Evolutionary conservation across 2,888 invertebrate species (phyloP).

Genomic region (Lutraria lutraria): DNA sequence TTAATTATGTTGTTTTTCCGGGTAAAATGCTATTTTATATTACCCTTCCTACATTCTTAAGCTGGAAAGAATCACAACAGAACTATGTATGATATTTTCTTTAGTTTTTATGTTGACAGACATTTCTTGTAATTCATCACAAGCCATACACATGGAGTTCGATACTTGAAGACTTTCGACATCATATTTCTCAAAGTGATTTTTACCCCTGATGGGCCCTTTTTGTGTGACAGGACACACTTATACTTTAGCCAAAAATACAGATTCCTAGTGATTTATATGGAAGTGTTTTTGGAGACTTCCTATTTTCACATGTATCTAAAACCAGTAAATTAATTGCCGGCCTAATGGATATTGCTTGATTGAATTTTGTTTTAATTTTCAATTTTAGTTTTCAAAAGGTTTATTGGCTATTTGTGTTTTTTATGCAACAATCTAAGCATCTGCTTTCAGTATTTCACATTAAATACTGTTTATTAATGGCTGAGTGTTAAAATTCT

Average conservation of each 20-base stretch:
- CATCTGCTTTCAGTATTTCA: not conserved
- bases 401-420: not conserved
- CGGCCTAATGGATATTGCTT: not conserved
- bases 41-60: too few species aligned
- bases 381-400: not conserved
- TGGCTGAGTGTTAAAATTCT: not conserved
- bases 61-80: too few species aligned
- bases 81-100: too few species aligned
- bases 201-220: too few species aligned
- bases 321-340: not conserved
- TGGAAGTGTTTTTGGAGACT: not conserved
- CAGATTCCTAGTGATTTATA: not conserved
- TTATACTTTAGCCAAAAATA: conserved; percentile 3
- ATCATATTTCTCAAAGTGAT: too few species aligned
- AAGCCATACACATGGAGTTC: too few species aligned
- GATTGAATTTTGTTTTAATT: not conserved
- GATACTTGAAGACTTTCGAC: too few species aligned
- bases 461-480: not conserved
- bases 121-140: too few species aligned
- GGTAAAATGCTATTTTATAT: too few species aligned
- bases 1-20: too few species aligned
- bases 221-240: too few species aligned
- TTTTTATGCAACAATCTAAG: not conserved
- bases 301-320: not conserved
- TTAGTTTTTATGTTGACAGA: too few species aligned